These are phyloP conservation scores for Schizothorax lantsangensis DNA, from an alignment of 2,797 vertebrate genomes.

Conservation along the genomic window DNA sequence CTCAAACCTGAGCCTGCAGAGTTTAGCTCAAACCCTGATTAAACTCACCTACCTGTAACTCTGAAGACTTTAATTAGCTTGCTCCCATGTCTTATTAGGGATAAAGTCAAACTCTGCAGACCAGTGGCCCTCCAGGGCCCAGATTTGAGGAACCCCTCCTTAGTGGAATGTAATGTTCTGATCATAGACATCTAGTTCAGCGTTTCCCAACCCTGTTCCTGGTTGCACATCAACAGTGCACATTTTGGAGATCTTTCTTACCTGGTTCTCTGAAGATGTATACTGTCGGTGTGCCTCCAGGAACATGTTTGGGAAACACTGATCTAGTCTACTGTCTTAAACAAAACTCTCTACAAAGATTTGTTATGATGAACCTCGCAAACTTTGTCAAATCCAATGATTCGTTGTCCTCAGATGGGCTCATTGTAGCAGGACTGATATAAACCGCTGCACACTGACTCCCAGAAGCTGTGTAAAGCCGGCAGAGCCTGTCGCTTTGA, in stretches of 20 bases:
- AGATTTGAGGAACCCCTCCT: background rate
- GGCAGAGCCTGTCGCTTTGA: background rate
- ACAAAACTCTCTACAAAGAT: background rate
- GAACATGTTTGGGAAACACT: background rate
- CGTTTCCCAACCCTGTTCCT: background rate
- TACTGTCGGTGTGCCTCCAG: background rate
- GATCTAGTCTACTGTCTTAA: background rate
- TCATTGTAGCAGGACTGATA: constrained; percentile 3
- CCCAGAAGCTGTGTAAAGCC: constrained; percentile 4
- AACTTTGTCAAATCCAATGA: constrained; percentile 10
- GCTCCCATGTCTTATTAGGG: background rate
- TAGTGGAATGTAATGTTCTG: background rate
- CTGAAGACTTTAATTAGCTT: background rate
- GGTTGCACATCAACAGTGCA: background rate
- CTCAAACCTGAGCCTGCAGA: background rate
- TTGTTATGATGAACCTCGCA: background rate
- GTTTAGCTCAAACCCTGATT: background rate
- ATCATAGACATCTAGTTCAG: background rate
- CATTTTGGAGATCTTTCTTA: background rate
- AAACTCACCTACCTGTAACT: background rate
- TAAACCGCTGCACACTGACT: constrained; percentile 1
- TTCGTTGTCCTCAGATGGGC: background rate
- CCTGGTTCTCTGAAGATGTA: background rate
- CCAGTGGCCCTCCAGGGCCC: background rate
- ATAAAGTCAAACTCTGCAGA: background rate